Conservation (phyloP, 1,140 invertebrate species). For the Neotoxoptera formosana region DNA sequence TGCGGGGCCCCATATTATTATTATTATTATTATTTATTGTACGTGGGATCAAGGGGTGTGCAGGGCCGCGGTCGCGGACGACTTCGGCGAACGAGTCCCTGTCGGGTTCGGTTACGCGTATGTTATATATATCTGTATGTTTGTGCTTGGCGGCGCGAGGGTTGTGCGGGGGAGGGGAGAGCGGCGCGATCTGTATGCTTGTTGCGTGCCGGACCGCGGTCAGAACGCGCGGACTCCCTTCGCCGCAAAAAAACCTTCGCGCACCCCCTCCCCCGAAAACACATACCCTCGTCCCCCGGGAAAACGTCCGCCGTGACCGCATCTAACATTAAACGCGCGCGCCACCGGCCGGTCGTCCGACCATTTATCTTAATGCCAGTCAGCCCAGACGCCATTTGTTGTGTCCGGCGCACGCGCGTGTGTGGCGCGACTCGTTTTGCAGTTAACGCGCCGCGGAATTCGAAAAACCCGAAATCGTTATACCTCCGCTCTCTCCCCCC, state of each 20-base stretch:
- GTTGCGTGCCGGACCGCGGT: background rate
- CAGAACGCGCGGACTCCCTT: background rate
- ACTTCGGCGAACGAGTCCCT: background rate
- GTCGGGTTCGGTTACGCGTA: background rate
- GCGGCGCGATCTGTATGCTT: background rate
- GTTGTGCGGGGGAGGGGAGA: background rate
- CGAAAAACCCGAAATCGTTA: slow-evolving; percentile 6
- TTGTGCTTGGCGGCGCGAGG: background rate
- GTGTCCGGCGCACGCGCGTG: background rate
- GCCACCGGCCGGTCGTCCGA: background rate
- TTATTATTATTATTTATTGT: slow-evolving; percentile 13
- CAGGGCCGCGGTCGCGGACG: background rate
- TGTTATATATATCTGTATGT: background rate
- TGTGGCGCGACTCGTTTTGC: background rate
- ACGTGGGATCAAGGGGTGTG: background rate
- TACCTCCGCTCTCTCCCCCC: background rate
- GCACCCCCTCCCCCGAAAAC: background rate
- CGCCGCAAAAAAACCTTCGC: background rate
- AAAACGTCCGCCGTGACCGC: background rate
- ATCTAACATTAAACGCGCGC: slow-evolving; percentile 21
- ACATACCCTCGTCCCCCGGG: background rate
- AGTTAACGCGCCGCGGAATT: slow-evolving; percentile 8
- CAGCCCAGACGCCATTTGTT: slow-evolving; percentile 11
- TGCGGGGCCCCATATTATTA: background rate
- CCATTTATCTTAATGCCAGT: slow-evolving; percentile 22